A percentile compares a stretch with the other conserved stretches of the same genome.
Evolutionary conservation across 2,797 vertebrate species (phyloP).

Genomic region (Trichosurus vulpecula): DNA sequence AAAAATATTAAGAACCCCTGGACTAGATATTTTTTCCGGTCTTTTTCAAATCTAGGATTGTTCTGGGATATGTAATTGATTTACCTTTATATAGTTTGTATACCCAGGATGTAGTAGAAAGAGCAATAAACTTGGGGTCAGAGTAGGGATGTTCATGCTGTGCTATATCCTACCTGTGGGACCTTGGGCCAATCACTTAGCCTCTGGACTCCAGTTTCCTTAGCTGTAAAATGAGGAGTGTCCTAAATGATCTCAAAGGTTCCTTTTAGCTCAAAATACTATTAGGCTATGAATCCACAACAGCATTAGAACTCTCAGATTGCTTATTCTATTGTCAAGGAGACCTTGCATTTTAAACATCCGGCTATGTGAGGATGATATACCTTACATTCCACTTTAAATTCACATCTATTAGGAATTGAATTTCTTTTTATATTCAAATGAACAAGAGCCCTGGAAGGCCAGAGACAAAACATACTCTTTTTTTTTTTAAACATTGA

Average conservation of each 20-base stretch:
- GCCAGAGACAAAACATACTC: constrained; percentile 8
- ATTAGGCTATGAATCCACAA: background rate
- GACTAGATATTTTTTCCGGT: background rate
- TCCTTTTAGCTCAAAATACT: background rate
- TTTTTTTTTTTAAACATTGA: constrained; percentile 17
- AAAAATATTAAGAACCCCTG: background rate
- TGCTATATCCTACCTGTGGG: background rate
- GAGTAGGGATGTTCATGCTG: background rate
- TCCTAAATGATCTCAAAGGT: background rate
- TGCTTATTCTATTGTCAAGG: background rate
- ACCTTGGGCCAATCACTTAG: background rate
- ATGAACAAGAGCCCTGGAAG: constrained; percentile 1
- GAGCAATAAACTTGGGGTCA: background rate
- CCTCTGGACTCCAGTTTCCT: background rate
- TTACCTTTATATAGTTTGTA: background rate
- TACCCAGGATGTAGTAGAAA: background rate
- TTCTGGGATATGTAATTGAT: background rate
- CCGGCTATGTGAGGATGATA: background rate
- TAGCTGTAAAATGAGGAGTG: background rate
- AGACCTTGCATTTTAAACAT: background rate
- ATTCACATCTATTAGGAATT: background rate
- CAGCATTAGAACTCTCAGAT: background rate
- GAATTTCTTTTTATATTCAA: constrained; percentile 33
- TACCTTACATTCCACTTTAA: background rate
- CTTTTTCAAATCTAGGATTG: background rate